Base-by-base conservation (phyloP, 2,888 invertebrate genomes). In the Drosophila acutilabella region DNA sequence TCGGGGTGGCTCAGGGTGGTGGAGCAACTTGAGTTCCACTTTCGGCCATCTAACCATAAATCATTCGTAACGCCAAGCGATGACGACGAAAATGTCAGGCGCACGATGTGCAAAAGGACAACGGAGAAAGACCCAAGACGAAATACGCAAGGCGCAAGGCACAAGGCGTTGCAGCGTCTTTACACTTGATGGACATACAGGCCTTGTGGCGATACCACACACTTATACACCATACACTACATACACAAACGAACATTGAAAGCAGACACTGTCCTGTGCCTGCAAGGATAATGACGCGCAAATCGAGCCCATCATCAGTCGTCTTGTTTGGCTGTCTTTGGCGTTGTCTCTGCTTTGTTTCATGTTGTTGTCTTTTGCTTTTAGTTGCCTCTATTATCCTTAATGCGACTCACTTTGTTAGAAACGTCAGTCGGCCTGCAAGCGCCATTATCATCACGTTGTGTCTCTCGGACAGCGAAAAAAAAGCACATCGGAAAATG, bases 361-460 rank as follows among this genome's bases (percentile, higher is more conserved):
- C 83, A 83, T 74, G 83, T 65, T 69, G 67, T 73, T 62, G 51
- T 70, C 72, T 50, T 62, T 80, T 77, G 88, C 83, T 88, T 82
- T 88, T 88, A 83, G 88, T 82, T 81, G 89, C 81, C 87, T 80
- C 89, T 84, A 85, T 85, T 85, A 85, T 85, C 87, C 89, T 86
- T 85, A 85, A 85, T 85, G 85, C 89, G 85, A 88, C 84, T 88
- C 85, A 85, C 89, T 85, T 85, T 88, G 89, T 88, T 85, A 77
- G 85, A 74, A 88, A 83, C 89, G 84, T 88, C 83, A 88, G 85
- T 79, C 81, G 80, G 83, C 88, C 83, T 83, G 83, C 88, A 85
- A 83, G 86, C 82, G 85, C 83, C 88, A 83, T 88, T 83, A 83
- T 88, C 88, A 74, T 88, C 83, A 82, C 82, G 66, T 65, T 75